Conservation (phyloP, 2,797 vertebrate genomes). For the Tinamus major region DNA sequence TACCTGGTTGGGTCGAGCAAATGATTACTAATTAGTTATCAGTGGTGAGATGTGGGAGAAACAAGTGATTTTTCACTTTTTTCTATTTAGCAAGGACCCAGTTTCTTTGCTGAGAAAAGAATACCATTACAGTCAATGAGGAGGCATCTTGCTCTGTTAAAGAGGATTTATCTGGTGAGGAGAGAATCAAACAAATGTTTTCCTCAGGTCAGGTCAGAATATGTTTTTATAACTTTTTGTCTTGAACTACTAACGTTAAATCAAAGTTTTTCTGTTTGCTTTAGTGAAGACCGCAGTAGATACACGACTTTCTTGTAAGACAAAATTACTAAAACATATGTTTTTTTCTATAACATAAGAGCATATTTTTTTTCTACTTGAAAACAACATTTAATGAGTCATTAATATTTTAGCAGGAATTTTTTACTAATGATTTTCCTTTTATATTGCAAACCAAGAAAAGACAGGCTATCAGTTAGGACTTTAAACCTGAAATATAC, state of each 20-base stretch:
- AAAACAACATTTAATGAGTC: neutral
- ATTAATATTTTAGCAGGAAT: constrained; percentile 37
- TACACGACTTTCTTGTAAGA: neutral
- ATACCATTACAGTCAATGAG: neutral
- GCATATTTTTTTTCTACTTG: neutral
- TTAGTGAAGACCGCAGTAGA: neutral
- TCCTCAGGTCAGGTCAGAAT: neutral
- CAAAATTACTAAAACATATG: neutral
- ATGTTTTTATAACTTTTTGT: neutral
- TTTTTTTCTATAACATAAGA: neutral
- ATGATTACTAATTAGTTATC: neutral
- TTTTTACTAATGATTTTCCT: constrained; percentile 17
- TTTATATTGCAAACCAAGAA: constrained; percentile 2
- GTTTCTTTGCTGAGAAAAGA: neutral
- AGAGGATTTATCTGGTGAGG: neutral
- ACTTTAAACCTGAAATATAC: neutral
- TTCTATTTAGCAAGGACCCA: neutral
- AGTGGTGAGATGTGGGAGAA: neutral
- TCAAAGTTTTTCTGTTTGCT: neutral
- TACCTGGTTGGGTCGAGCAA: neutral
- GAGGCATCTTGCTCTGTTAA: neutral
- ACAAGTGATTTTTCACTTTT: neutral
- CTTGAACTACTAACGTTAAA: neutral
- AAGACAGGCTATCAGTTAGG: neutral
- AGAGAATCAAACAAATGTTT: neutral